A percentile compares a stretch with the other conserved stretches of the same genome.
These are phyloP conservation scores for Drosophila parthenogenetica DNA, from an alignment of 2,888 invertebrate species.

Conservation along the genomic window DNA sequence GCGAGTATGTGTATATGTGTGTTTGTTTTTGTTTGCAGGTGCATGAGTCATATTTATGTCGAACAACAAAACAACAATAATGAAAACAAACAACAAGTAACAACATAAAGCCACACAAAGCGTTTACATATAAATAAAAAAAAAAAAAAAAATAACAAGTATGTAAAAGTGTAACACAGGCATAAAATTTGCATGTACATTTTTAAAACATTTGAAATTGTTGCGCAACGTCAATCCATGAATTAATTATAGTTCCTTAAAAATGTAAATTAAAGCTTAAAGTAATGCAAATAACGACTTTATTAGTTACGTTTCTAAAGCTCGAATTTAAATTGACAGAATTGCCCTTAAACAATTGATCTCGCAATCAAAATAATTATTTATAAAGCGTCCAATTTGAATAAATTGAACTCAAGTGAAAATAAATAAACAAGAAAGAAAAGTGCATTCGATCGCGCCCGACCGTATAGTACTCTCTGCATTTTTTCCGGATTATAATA, in stretches of 20 bases:
- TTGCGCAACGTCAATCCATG: background rate
- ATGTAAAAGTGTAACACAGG: conserved; percentile 5
- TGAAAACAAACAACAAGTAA: conserved; percentile 74
- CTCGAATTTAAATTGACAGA: too few relatives aligned
- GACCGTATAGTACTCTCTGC: too few relatives aligned
- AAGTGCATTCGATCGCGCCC: too few relatives aligned
- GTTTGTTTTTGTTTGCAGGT: conserved; percentile 58
- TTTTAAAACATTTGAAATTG: conserved; percentile 10
- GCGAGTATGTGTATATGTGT: conserved; percentile 10
- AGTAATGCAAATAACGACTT: too few relatives aligned
- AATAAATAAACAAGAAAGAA: too few relatives aligned
- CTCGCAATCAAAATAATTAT: too few relatives aligned
- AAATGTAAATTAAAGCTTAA: too few relatives aligned
- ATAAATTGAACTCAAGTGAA: too few relatives aligned
- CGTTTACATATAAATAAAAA: conserved; percentile 63
- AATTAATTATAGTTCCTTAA: background rate
- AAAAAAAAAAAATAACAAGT: conserved; percentile 32
- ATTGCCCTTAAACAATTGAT: too few relatives aligned
- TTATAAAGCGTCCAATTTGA: too few relatives aligned
- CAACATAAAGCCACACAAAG: conserved; percentile 60
- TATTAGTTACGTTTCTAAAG: too few relatives aligned
- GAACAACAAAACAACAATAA: conserved; percentile 68
- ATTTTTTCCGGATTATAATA: too few relatives aligned
- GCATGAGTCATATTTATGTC: conserved; percentile 68
- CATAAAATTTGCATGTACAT: conserved; percentile 17